These are phyloP conservation scores for Agriopis leucophaearia DNA, from an alignment of 2,888 invertebrate species.

Conservation along the genomic window DNA sequence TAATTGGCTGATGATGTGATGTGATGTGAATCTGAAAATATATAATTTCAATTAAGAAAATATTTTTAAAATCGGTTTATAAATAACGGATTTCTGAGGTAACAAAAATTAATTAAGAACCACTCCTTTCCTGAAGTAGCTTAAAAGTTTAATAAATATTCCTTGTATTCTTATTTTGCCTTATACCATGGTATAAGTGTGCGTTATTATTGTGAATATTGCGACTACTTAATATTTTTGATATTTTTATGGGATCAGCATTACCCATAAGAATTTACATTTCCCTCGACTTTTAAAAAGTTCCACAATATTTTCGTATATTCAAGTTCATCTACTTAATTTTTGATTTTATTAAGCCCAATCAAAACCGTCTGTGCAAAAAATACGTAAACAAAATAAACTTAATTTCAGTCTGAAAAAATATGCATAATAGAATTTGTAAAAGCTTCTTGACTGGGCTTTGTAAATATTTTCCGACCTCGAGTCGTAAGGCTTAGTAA, in stretches of 20 bases:
- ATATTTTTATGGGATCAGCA: not conserved
- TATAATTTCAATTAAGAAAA: too few species aligned
- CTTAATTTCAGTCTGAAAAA: slow-evolving; percentile 39
- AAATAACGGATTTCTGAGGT: too few species aligned
- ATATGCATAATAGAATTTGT: slow-evolving; percentile 62
- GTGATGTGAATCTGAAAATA: too few species aligned
- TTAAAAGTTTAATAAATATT: too few species aligned
- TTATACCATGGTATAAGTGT: too few species aligned
- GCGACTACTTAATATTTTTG: too few species aligned
- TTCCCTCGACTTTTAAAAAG: not conserved
- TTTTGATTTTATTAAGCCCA: slow-evolving; percentile 14
- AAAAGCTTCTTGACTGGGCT: slow-evolving; percentile 58
- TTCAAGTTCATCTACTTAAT: not conserved
- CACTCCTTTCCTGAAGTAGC: too few species aligned
- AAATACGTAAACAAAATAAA: slow-evolving; percentile 34
- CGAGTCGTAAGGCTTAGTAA: slow-evolving; percentile 37
- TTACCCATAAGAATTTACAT: not conserved
- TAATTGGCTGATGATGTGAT: too few species aligned
- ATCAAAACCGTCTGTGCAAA: slow-evolving; percentile 36
- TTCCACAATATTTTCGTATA: not conserved
- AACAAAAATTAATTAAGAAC: too few species aligned
- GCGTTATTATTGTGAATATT: too few species aligned
- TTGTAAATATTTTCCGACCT: slow-evolving; percentile 61
- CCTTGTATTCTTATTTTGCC: too few species aligned
- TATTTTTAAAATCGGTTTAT: too few species aligned